Conservation (phyloP, 2,113 vertebrate species). For the Microtus richardsoni region DNA sequence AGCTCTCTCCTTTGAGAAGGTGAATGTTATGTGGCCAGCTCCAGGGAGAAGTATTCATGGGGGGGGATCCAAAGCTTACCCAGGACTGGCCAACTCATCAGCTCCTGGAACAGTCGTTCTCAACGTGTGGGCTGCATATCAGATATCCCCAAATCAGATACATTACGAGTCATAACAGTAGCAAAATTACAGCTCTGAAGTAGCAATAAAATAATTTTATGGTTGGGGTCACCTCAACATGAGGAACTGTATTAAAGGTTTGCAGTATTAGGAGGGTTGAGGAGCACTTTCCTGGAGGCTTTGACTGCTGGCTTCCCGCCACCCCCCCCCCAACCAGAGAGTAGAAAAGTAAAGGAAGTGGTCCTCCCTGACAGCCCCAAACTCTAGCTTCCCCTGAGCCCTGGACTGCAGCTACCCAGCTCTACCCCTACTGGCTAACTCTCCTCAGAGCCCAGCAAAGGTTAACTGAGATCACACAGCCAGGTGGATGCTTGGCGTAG, state of each 20-base stretch:
- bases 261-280: not conserved
- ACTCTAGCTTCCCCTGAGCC: not conserved
- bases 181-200: not conserved
- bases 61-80: not conserved
- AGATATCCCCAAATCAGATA: not conserved
- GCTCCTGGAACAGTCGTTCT: not conserved
- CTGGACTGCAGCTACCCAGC: not conserved
- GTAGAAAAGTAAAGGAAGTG: not conserved
- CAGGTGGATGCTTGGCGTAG: constrained; percentile 85
- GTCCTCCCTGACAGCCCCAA: not conserved
- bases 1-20: not conserved
- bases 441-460: constrained; percentile 79
- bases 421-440: constrained; percentile 46
- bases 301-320: not conserved
- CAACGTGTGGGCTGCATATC: not conserved
- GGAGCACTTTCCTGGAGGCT: not conserved
- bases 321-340: not conserved
- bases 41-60: not conserved
- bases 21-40: not conserved
- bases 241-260: not conserved
- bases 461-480: constrained; percentile 84
- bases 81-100: not conserved
- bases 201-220: not conserved
- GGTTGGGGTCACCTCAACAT: not conserved
- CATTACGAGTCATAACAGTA: not conserved